phyloP scores from a whole-genome alignment of 2,113 vertebrate species.

The Machaerirhynchus nigripectus region DNA sequence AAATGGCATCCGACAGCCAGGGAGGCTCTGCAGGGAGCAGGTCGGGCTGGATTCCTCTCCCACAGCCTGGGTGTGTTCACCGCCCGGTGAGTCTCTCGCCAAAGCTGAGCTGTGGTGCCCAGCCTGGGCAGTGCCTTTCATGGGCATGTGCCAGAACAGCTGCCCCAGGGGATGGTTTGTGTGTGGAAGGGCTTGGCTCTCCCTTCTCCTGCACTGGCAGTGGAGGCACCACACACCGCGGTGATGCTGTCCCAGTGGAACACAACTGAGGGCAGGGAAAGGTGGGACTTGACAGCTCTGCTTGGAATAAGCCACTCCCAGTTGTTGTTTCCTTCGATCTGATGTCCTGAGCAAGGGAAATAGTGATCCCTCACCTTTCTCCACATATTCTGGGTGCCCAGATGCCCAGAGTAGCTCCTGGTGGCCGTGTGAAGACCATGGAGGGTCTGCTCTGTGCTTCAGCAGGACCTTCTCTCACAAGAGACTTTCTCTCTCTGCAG shows the following conservation, averaged over 20 bases:
- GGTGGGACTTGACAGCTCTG: background rate
- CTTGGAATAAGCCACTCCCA: background rate
- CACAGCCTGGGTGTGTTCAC: conserved; percentile 43
- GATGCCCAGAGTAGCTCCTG: background rate
- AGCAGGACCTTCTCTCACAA: background rate
- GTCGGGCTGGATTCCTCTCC: conserved; percentile 53
- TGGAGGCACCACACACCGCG: background rate
- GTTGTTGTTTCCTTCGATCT: background rate
- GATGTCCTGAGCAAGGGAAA: background rate
- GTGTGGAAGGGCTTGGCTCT: background rate
- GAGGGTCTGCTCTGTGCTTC: background rate
- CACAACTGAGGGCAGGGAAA: background rate
- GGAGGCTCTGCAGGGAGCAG: conserved; percentile 29
- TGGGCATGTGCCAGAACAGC: background rate
- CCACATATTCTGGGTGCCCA: background rate
- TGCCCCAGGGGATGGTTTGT: conserved; percentile 4
- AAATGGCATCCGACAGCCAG: conserved; percentile 7
- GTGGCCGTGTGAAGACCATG: background rate
- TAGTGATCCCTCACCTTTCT: background rate
- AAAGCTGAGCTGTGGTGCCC: background rate
- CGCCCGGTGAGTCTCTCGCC: background rate
- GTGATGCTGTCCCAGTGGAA: background rate
- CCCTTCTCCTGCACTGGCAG: background rate
- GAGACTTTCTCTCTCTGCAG: conserved; percentile 62
- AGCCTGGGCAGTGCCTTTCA: background rate